These are phyloP conservation scores for Ctenopoma multispine DNA, from an alignment of 2,797 vertebrate species.

Conservation along the genomic window DNA sequence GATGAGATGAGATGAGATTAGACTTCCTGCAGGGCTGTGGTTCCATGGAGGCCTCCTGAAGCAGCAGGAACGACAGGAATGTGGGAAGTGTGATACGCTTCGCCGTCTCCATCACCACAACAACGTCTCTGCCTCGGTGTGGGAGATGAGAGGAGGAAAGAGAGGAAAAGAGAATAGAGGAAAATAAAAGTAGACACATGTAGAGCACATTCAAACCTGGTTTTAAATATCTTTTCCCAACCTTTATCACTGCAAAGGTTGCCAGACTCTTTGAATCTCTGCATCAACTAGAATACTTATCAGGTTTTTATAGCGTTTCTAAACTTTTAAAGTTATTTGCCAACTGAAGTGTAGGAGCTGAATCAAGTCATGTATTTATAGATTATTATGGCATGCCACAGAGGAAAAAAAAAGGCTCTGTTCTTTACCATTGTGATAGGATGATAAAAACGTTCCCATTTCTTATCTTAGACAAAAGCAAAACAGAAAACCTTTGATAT, in stretches of 20 bases:
- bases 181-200: slow-evolving; percentile 11
- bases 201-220: background rate
- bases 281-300: slow-evolving; percentile 19
- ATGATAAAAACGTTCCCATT: slow-evolving; percentile 45
- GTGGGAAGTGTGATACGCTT: slow-evolving; percentile 71
- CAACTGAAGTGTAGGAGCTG: slow-evolving; percentile 8
- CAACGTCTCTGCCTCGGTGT: slow-evolving; percentile 42
- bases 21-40: slow-evolving; percentile 61
- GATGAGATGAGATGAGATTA: slow-evolving; percentile 81
- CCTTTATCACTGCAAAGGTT: slow-evolving; percentile 15
- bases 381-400: slow-evolving; percentile 53
- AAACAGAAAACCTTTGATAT: slow-evolving; percentile 42
- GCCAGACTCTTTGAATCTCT: slow-evolving; percentile 27
- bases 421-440: slow-evolving; percentile 31
- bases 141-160: slow-evolving; percentile 21
- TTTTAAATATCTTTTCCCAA: slow-evolving; percentile 10
- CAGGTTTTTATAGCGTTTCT: slow-evolving; percentile 28
- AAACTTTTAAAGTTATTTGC: slow-evolving; percentile 45
- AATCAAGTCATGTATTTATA: slow-evolving; percentile 68
- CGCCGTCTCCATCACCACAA: slow-evolving; percentile 55
- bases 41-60: slow-evolving; percentile 73
- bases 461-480: slow-evolving; percentile 45
- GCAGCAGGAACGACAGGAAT: slow-evolving; percentile 75
- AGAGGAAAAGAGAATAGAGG: background rate
- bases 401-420: slow-evolving; percentile 50